These are phyloP conservation scores for Mesitornis unicolor DNA, from an alignment of 2,113 vertebrate genomes.

Conservation along the genomic window DNA sequence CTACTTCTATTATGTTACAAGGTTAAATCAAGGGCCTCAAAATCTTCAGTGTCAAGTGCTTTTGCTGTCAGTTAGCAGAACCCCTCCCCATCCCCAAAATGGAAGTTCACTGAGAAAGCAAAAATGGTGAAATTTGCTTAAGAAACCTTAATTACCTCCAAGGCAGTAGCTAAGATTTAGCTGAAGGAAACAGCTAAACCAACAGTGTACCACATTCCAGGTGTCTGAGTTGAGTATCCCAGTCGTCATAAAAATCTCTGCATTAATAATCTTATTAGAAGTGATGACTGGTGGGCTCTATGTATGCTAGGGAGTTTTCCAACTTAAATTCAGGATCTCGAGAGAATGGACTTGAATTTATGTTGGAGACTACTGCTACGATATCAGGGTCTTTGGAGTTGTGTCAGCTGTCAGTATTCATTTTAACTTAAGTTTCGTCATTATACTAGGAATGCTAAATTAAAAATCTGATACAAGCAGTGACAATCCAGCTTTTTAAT, in stretches of 20 bases:
- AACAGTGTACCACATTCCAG: not conserved
- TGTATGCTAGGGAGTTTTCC: not conserved
- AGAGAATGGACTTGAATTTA: not conserved
- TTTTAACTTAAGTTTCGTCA: not conserved
- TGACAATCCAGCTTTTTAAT: not conserved
- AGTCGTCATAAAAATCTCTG: not conserved
- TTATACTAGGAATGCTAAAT: not conserved
- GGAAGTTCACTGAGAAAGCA: not conserved
- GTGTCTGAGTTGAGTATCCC: not conserved
- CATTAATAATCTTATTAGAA: not conserved
- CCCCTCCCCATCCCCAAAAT: no score
- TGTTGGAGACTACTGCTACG: not conserved
- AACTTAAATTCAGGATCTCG: not conserved
- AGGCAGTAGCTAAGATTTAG: not conserved
- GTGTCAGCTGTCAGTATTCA: not conserved
- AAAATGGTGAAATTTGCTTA: not conserved
- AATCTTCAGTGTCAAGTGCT: not conserved
- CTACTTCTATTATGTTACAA: not conserved
- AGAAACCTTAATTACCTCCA: not conserved
- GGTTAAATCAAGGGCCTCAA: not conserved
- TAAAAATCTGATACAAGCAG: not conserved
- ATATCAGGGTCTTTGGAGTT: not conserved
- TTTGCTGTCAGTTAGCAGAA: not conserved
- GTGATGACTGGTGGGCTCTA: not conserved
- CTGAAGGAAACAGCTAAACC: not conserved